Evolutionary conservation across 2,888 invertebrate genomes (phyloP).

Genomic region (Idaea straminata): DNA sequence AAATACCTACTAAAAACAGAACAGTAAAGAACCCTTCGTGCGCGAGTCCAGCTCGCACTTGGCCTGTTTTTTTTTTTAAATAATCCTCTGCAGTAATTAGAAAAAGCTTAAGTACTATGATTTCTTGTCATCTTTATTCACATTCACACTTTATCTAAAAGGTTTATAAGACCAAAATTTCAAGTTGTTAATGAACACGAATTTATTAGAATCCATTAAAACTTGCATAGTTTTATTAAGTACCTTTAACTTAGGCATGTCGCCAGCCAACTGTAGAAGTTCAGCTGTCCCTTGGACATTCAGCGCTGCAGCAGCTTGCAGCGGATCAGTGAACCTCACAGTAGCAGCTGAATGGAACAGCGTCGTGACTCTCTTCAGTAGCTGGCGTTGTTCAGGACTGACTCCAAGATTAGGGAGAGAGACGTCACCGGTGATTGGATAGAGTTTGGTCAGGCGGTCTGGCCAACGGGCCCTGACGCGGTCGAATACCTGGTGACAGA

Average conservation of each 20-base stretch:
- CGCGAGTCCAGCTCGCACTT: no score
- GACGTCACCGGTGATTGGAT: slow-evolving; percentile 88
- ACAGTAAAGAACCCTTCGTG: no score
- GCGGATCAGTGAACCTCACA: slow-evolving; percentile 94
- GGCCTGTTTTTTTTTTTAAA: no score
- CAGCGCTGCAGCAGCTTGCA: slow-evolving; percentile 91
- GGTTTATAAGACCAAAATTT: no score
- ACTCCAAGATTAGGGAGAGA: slow-evolving; percentile 86
- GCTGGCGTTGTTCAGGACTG: slow-evolving; percentile 81
- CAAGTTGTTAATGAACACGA: no score
- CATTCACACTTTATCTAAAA: no score
- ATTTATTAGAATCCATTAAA: no score
- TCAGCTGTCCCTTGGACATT: slow-evolving; percentile 94
- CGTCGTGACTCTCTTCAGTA: slow-evolving; percentile 86
- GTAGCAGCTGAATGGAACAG: slow-evolving; percentile 98
- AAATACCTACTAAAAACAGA: no score
- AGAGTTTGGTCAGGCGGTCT: slow-evolving; percentile 83
- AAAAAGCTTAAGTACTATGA: no score
- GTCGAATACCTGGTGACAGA: slow-evolving; percentile 82
- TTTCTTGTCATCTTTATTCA: no score
- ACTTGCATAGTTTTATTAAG: not conserved
- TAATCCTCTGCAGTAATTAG: no score
- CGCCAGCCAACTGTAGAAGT: slow-evolving; percentile 89
- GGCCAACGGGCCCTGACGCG: slow-evolving; percentile 83
- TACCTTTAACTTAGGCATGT: slow-evolving; percentile 87